Base-by-base conservation (phyloP, 2,797 vertebrate species). In the Prionace glauca region DNA sequence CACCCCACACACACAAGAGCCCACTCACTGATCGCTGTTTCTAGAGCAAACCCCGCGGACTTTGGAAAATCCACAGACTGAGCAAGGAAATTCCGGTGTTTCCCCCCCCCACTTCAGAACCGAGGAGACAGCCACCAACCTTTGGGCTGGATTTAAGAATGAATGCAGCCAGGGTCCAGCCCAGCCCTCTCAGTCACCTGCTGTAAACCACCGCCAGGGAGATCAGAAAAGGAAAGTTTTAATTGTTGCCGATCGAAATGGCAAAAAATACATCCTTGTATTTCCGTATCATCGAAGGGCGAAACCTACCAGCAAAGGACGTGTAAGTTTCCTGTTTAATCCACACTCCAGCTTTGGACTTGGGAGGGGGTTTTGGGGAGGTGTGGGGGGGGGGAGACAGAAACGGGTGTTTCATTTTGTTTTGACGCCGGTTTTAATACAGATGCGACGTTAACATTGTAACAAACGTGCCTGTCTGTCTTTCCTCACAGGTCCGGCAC, bases 231-330 rank as follows among this genome's bases (percentile, higher is more conserved):
- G 7, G 16, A 69, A 92, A 92, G 62, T 92, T 92, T 92, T 36
- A n/a, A 41, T 69, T 11, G n/a, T 18, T 62, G 2, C n/a, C 18
- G 11, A 8, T 71, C 71, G 72, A 16, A 8, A 99, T 99, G 98
- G 98, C 98, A 97, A 98, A 96, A 97, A 98, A 98, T 96, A 98
- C 98, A 86, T 98, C 98, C 96, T 97, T 99, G 94, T 98, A 98
- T 97, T 98, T 99, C 96, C 98, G 98, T 50, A 98, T 99, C 97
- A 98, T 98, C 96, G 98, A 99, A 97, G 98, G 98, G 95, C 98
- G 98, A 96, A 98, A 98, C 96, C 98, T 99, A 96, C 98, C 98
- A 9, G 98, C 98, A 96, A 99, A 98, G 97, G 98, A 99, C 96
- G 98, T 99, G 98, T 99, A 97, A 99, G 98, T 97, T 22, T 84